Evolutionary conservation across 2,113 vertebrate genomes (phyloP).

Genomic region (Madoqua kirkii): DNA sequence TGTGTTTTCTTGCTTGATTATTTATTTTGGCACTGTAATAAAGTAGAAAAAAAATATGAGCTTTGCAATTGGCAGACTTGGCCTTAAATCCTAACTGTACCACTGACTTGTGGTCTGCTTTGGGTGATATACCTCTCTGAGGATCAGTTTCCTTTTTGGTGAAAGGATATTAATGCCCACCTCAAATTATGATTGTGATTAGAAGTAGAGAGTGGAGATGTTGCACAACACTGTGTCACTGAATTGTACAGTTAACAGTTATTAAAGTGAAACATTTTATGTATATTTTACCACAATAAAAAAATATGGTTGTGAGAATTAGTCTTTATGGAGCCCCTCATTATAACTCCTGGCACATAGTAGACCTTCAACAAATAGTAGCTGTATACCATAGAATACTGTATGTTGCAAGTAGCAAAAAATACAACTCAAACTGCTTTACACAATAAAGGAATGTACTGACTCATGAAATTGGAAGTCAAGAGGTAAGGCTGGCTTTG

Average conservation of each 20-base stretch:
- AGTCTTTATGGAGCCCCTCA: not conserved
- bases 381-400: not conserved
- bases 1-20: constrained; percentile 10
- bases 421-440: not conserved
- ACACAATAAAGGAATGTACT: not conserved
- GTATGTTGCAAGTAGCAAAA: constrained; percentile 8
- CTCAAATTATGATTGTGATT: not conserved
- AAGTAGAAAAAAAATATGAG: not conserved
- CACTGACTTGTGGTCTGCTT: not conserved
- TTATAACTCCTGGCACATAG: not conserved
- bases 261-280: not conserved
- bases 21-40: constrained; percentile 11
- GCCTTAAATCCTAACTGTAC: not conserved
- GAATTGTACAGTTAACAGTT: not conserved
- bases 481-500: not conserved
- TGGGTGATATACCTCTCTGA: not conserved
- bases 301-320: not conserved
- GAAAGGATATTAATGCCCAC: constrained; percentile 17
- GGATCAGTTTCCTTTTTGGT: not conserved
- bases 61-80: not conserved
- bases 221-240: not conserved
- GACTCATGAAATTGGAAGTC: not conserved
- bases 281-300: not conserved
- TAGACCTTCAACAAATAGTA: not conserved
- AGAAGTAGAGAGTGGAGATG: not conserved